Base-by-base conservation (phyloP, 2,797 vertebrate species). In the Acridotheres tristis region DNA sequence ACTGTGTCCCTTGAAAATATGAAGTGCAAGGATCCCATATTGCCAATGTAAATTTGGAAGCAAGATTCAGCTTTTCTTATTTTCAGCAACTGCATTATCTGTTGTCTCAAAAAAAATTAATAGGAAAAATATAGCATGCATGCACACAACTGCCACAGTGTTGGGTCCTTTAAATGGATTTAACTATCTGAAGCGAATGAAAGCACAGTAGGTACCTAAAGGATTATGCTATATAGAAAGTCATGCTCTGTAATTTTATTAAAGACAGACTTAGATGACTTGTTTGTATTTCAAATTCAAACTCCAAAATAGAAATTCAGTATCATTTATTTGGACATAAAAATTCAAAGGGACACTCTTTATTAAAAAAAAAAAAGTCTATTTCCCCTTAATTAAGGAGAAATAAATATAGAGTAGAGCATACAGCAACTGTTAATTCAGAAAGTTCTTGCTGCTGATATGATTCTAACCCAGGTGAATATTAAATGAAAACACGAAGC, bases 401-500 rank as follows among this genome's bases (percentile, higher is more conserved):
- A 91, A 94, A 84, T 15, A 32, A 78, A 92, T 68, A 54, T 40
- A 34, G 18, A 91, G 58, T 54, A 85, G 47, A 88, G 10, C 5
- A 54, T 29, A 42, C 4, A 63, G 17, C 21, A 89, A 69, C 27
- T 67, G 43, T 62, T 95, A 90, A 93, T 95, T 95, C 59, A 62
- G 40, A 58, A 54, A 75, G 10, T 51, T 95, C 47, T 63, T 92
- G 43, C 42, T 86, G 36, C 88, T 83, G 54, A 19, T 88, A 47
- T 42, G 42, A 76, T 93, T 96, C 40, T 89, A 89, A 83, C 36
- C 40, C 45, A 81, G 40, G 58, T 86, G 51, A 97, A 92, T 94
- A 95, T 94, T 96, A 91, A 97, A 96, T 81, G 57, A 96, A 97
- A 94, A 85, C 26, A 84, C 75, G 63, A 93, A 91, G 47, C 85